Evolutionary conservation across 2,888 invertebrate genomes (phyloP), one percentile per base, ranked within the genome.

Genomic region (Eudemis profundana): DNA sequence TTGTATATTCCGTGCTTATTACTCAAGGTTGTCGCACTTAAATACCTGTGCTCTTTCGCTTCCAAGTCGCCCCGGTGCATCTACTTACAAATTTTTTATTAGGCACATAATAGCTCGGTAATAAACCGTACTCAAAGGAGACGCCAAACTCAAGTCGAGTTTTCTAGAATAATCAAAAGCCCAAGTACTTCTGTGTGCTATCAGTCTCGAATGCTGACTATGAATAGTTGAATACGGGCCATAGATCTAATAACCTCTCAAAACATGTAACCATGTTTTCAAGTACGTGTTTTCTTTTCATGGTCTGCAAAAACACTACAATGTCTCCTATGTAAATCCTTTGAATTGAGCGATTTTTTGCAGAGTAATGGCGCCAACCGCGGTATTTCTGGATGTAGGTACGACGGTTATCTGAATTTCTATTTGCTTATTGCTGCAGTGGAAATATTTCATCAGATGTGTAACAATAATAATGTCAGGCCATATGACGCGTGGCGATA

Each of bases 391-490:
- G 42, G 15, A 33, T 19, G 10, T 38, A n/a, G n/a, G 40, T 49
- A 21, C 12, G 42, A 21, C 15, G 27, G 17, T 40, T 10, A 50
- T 36, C 36, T 14, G 27, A 27, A 42, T 33, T 23, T 51, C 36
- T 15, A 17, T 8, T 15, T 8, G 8, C 27, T 53, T 59, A 59
- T 59, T 59, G 10, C 12, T 59, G 46, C 57, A 59, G 36, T 15
- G 10, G 53, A 53, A 60, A 17, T 40, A 40, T 65, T 65, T 53
- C 65, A 65, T 65, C 65, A 65, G 59, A 36, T 36, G 27, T 46
- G 17, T 42, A 21, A 51, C 51, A 51, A 64, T 59, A 65, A 65
- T 60, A 65, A 53, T 53, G 65, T 65, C 60, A 46, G 53, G 46
- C 65, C 59, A 65, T 53, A 40, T 60, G 53, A 65, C 53, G 56